Conservation (phyloP, 2,113 vertebrate species). For the Eolophus roseicapilla region DNA sequence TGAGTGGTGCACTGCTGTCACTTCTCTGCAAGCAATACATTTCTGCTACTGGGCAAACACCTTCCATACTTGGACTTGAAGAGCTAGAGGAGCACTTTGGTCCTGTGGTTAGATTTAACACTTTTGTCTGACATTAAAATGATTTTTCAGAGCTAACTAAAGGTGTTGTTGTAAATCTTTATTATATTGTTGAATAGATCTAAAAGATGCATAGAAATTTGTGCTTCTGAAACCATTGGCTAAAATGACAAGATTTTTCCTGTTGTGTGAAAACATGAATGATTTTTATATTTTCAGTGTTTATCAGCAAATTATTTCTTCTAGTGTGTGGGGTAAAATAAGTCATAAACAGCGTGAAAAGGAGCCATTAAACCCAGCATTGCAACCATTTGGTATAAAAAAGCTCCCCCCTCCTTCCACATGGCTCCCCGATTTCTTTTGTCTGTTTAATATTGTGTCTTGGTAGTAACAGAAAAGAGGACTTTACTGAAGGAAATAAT, state of each 20-base stretch:
- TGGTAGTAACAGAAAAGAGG: not conserved
- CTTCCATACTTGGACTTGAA: not conserved
- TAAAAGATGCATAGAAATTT: not conserved
- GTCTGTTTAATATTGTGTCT: not conserved
- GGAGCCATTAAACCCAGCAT: not conserved
- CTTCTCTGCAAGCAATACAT: not conserved
- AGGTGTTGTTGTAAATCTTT: not conserved
- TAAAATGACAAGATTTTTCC: slow-evolving; percentile 19
- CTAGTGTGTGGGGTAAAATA: not conserved
- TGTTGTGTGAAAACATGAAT: not conserved
- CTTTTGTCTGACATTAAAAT: not conserved
- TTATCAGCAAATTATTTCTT: not conserved
- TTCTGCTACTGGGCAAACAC: not conserved
- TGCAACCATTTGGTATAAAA: not conserved
- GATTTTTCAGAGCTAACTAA: slow-evolving; percentile 21
- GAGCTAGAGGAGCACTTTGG: not conserved
- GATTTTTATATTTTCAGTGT: not conserved
- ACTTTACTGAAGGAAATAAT: not conserved
- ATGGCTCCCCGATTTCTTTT: not conserved
- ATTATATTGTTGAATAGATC: not conserved
- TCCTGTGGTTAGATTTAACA: not conserved
- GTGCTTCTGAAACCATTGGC: not conserved
- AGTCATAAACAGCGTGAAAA: not conserved
- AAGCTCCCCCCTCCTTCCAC: too few relatives aligned
- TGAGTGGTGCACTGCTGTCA: not conserved